Evolutionary conservation across 2,888 invertebrate species (phyloP), one percentile per base, ranked within the genome.

Genomic region (Acronicta leporina): DNA sequence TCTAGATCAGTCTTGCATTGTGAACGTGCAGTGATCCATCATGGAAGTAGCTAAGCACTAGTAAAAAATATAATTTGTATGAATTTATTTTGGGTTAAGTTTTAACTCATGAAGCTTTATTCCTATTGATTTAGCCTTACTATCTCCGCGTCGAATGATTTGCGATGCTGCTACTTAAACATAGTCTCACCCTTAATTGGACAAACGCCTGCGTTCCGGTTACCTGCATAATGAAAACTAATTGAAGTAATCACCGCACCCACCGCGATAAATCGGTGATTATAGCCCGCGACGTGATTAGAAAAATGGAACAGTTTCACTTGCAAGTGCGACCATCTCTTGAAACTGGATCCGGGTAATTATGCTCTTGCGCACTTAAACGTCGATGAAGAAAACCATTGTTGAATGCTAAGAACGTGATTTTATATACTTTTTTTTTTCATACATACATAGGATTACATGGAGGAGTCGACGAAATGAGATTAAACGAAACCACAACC

Each of bases 161-260:
- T 10, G 11, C 42, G 15, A 10, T 16, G 5, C 16, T 9, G 3
- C 16, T 10, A 42, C 15, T 42, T 14, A 16, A 41, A 16, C 11
- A 11, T 33, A 47, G 0, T 2, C 49, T 9, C 25, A 15, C 14
- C 40, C 40, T 40, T 49, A 49, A 49, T 25, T 15, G 25, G 25
- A n/a, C n/a, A 10, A 40, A 27, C 49, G 25, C 15, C n/a, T 20
- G 16, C 46, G 41, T 33, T 55, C 55, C 47, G 8, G 46, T 42
- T 47, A 47, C 47, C 55, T 43, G 42, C 47, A 47, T 47, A 55
- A 42, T 42, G 30, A 33, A 48, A 47, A 42, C 41, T 55, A 55
- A 55, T 55, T 55, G 47, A 10, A 55, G 55, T 47, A 42, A 48
- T 47, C 41, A 41, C 46, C 33, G 25, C 33, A 14, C 20, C 11